phyloP scores from a whole-genome alignment of 2,113 vertebrate species.

The Equus przewalskii region DNA sequence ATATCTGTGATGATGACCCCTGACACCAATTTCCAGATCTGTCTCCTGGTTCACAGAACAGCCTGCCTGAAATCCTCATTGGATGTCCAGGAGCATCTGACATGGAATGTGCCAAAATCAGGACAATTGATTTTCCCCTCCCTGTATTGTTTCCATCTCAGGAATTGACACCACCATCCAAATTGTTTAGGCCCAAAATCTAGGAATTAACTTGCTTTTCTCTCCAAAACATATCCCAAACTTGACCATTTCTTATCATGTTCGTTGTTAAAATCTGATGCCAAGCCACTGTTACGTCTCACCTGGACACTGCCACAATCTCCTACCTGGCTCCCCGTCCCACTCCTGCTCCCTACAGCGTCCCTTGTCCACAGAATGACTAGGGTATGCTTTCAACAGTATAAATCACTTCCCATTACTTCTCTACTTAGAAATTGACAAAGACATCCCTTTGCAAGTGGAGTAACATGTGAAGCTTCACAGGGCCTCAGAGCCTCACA shows the following conservation, averaged over 20 bases:
- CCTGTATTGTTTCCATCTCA: neutral
- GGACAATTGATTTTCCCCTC: neutral
- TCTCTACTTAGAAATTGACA: too few species aligned
- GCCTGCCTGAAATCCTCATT: neutral
- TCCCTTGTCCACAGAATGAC: neutral
- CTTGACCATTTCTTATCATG: too few species aligned
- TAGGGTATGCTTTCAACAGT: neutral
- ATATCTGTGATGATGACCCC: neutral
- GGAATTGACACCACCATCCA: neutral
- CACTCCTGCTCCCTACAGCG: neutral
- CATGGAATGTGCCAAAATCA: fast-evolving
- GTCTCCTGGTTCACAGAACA: neutral
- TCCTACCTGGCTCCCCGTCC: too few species aligned
- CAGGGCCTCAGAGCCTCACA: too few species aligned
- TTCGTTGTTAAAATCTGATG: neutral
- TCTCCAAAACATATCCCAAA: too few species aligned
- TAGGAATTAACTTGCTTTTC: neutral
- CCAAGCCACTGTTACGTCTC: fast-evolving
- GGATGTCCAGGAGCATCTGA: neutral
- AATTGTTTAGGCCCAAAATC: neutral
- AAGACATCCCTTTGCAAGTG: neutral
- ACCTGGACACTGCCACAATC: too few species aligned
- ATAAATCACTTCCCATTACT: fast-evolving
- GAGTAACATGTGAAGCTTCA: neutral
- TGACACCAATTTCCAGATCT: neutral